phyloP scores from a whole-genome alignment of 1,140 invertebrate species.

The Fopius arisanus region DNA sequence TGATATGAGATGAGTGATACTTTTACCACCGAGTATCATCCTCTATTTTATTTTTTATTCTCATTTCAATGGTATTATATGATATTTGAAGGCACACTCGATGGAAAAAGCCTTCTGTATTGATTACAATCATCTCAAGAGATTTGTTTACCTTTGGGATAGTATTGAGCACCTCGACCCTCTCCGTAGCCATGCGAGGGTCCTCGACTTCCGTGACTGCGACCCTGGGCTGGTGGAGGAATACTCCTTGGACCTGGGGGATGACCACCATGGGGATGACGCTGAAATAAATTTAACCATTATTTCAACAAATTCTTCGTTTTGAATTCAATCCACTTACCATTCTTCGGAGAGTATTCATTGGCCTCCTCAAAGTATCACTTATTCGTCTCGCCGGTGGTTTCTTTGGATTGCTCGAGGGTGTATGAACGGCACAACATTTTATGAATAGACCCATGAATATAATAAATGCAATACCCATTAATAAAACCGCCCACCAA shows the following conservation, averaged over 20 bases:
- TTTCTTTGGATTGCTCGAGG: constrained; percentile 95
- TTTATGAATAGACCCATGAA: constrained; percentile 99
- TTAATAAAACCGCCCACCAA: constrained; percentile 96
- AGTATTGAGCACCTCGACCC: constrained; percentile 76
- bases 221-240: constrained; percentile 60
- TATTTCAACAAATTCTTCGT: background rate
- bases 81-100: background rate
- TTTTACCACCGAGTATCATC: constrained; percentile 41
- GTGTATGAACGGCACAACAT: constrained; percentile 98
- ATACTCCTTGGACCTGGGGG: constrained; percentile 64
- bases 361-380: constrained; percentile 86
- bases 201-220: constrained; percentile 58
- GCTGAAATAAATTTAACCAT: constrained; percentile 37
- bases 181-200: constrained; percentile 75
- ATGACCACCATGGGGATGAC: constrained; percentile 50
- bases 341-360: constrained; percentile 88
- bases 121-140: background rate
- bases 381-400: constrained; percentile 84
- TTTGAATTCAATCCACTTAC: constrained; percentile 59
- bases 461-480: constrained; percentile 89
- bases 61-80: background rate
- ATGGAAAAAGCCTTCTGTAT: background rate
- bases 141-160: constrained; percentile 71
- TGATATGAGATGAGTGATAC: constrained; percentile 30
- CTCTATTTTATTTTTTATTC: background rate